Percentiles rank a stretch among this genome's conserved stretches.
These are phyloP conservation scores for Eustalomyia histrio DNA, from an alignment of 2,888 invertebrate species.

Conservation along the genomic window DNA sequence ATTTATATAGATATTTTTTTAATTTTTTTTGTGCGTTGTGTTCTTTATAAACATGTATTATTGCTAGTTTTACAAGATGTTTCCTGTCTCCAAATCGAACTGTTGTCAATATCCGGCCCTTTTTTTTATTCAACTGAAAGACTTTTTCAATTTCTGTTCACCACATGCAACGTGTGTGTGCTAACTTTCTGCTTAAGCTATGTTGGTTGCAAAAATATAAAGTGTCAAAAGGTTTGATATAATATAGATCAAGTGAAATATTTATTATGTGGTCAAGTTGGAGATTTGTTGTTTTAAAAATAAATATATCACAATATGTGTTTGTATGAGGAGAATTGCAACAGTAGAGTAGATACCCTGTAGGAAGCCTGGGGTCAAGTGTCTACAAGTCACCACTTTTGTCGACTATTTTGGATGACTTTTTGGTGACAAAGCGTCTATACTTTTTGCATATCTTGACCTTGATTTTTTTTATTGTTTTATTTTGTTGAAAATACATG, in stretches of 20 bases:
- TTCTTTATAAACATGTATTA: slow-evolving; percentile 73
- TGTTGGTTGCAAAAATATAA: slow-evolving; percentile 55
- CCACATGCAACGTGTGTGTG: slow-evolving; percentile 64
- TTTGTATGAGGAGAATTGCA: background rate
- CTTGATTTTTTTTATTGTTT: too few species aligned
- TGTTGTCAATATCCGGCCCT: slow-evolving; percentile 75
- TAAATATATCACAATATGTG: background rate
- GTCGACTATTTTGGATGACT: too few species aligned
- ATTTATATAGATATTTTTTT: too few species aligned
- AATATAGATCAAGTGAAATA: slow-evolving; percentile 63
- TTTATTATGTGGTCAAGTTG: slow-evolving; percentile 55
- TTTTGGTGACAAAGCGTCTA: too few species aligned
- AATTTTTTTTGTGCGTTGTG: slow-evolving; percentile 22
- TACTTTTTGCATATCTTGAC: too few species aligned
- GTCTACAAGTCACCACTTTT: too few species aligned
- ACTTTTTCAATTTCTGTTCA: slow-evolving; percentile 56
- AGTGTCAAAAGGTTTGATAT: slow-evolving; percentile 63
- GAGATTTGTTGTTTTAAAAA: slow-evolving; percentile 21
- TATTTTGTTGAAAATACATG: too few species aligned
- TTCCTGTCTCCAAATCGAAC: slow-evolving; percentile 79
- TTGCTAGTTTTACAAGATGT: slow-evolving; percentile 79
- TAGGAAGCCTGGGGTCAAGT: too few species aligned
- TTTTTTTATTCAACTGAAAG: slow-evolving; percentile 41
- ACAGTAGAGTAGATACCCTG: too few species aligned
- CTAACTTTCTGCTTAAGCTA: slow-evolving; percentile 3